Evolutionary conservation across 2,113 vertebrate genomes (phyloP), one percentile per base, ranked within the genome.

Genomic region (Balaeniceps rex): DNA sequence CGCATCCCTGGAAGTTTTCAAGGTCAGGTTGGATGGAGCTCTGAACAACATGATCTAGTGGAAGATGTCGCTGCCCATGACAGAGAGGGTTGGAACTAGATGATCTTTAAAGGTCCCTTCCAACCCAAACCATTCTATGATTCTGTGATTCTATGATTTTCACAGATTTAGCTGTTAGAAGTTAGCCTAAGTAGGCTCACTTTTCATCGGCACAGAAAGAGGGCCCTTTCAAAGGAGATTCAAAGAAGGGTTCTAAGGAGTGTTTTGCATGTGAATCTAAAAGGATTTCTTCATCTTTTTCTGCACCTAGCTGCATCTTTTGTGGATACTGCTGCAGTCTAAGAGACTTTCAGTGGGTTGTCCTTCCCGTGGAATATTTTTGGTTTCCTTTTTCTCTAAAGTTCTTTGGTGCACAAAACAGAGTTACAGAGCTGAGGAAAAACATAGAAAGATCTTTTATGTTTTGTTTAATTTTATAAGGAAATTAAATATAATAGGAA

Each of bases 61-160:
- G 10, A 28, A 55, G 31, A 3, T 49, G 33, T 68, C 3, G 0
- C 24, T 78, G 5, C 23, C n/a, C 6, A 10, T 19, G 57, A 1
- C n/a, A 84, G 40, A 38, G 25, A 38, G 51, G 33, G 7, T 16
- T 44, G 66, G 28, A 78, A 79, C 9, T 31, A 25, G 7, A 19
- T 55, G 15, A 24, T 17, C 22, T 79, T 78, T 71, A 23, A 55
- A 42, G 44, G 21, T 25, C 22, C 10, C 16, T 69, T 69, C 40
- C 34, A 69, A 57, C 34, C 21, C 28, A 58, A 33, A 40, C 24
- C 7, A 11, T 60, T 38, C 42, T 51, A 8, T 44, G 55, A 36
- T 55, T 70, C 31, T 49, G 12, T 49, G 29, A 64, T 40, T 70
- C 36, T 70, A 15, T 34, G 46, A 34, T 88, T 66, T 82, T 90